phyloP scores from a whole-genome alignment of 2,113 vertebrate species.

The Chaenogobius annularis region DNA sequence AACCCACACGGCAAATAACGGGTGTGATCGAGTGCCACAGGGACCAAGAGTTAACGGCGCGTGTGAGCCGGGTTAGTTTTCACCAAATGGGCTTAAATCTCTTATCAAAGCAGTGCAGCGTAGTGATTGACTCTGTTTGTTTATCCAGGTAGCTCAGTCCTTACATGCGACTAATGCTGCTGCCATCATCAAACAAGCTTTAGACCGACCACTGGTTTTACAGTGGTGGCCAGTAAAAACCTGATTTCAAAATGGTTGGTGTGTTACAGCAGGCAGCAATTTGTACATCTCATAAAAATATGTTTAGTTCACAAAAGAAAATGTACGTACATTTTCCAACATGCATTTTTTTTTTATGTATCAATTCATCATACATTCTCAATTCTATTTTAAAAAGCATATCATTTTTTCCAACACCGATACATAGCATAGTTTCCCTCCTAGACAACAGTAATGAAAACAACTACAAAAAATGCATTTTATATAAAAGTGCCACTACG shows the following conservation, averaged over 20 bases:
- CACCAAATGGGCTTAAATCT: slow-evolving; percentile 18
- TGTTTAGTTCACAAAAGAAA: neutral
- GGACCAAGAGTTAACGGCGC: neutral
- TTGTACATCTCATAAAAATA: neutral
- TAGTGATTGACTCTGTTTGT: slow-evolving; percentile 7
- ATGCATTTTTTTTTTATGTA: no score
- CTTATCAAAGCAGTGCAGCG: slow-evolving; percentile 2
- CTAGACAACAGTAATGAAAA: no score
- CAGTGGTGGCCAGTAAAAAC: neutral
- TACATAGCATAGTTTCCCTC: no score
- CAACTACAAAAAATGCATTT: no score
- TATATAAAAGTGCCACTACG: no score
- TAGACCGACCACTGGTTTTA: neutral
- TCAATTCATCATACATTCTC: no score
- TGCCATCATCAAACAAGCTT: neutral
- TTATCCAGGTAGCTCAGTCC: slow-evolving; percentile 4
- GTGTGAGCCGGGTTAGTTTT: slow-evolving; percentile 15
- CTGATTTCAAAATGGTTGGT: neutral
- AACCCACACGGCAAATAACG: slow-evolving; percentile 11
- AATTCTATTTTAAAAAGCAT: no score
- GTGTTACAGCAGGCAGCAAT: neutral
- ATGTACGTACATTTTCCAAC: no score
- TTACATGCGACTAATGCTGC: neutral
- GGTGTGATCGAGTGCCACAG: slow-evolving; percentile 24
- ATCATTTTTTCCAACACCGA: no score